These are phyloP conservation scores for Rapana venosa DNA, from an alignment of 2,888 invertebrate genomes.

Conservation along the genomic window DNA sequence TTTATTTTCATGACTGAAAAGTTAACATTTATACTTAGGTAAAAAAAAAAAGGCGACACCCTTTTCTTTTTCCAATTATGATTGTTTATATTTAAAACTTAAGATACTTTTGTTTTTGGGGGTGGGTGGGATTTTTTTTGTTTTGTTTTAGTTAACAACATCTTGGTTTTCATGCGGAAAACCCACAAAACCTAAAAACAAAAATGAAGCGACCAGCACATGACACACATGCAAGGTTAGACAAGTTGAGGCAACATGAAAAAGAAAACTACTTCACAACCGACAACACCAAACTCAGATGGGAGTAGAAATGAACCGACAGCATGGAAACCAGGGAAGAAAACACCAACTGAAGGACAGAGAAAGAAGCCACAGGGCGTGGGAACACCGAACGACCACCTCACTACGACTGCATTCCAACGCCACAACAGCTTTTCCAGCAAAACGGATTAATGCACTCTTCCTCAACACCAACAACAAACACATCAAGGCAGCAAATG, in stretches of 20 bases:
- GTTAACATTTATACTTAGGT: too few relatives aligned
- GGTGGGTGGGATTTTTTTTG: too few relatives aligned
- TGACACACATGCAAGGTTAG: not conserved
- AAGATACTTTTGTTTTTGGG: too few relatives aligned
- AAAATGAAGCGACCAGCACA: not conserved
- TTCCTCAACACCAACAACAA: not conserved
- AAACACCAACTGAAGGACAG: slow-evolving; percentile 16
- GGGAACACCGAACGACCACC: not conserved
- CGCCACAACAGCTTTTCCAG: not conserved
- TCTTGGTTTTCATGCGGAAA: too few relatives aligned
- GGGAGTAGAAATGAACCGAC: not conserved
- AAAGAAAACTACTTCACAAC: slow-evolving; percentile 9
- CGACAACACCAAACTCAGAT: slow-evolving; percentile 35
- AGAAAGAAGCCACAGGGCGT: not conserved
- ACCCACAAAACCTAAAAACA: too few relatives aligned
- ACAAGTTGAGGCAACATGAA: too few relatives aligned
- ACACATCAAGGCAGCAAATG: not conserved
- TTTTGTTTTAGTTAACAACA: too few relatives aligned
- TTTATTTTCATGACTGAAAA: too few relatives aligned
- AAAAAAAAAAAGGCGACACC: too few relatives aligned
- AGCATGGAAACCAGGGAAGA: not conserved
- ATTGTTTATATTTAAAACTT: too few relatives aligned
- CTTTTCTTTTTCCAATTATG: too few relatives aligned
- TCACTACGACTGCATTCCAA: not conserved
- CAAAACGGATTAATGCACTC: not conserved